Evolutionary conservation across 2,797 vertebrate species (phyloP), one percentile per base, ranked within the genome.

Genomic region (Characodon lateralis): DNA sequence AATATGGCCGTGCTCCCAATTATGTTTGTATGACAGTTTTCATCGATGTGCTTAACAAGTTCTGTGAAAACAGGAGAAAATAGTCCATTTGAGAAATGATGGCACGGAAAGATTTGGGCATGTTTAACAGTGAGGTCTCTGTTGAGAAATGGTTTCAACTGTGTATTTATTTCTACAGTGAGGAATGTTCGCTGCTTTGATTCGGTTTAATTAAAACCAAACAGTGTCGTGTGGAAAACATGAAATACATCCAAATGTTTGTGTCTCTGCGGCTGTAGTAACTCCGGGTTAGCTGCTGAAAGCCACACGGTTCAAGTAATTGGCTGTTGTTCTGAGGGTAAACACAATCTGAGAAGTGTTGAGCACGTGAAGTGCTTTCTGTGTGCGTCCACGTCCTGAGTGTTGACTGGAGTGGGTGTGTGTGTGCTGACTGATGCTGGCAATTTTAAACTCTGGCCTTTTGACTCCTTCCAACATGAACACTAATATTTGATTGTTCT

Each of bases 281-380:
- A 78, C 72, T 61, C 28, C 22, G 73, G 51, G 73, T 70, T 6
- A 65, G 86, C 89, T 46, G 78, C 87, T 89, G 87, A 89, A 80
- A 89, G 84, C 81, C 80, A 72, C 74, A 55, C 78, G 74, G 85
- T 83, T 73, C 68, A 3, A 70, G 84, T 87, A 86, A 92, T 87
- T 89, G 88, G 82, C 81, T 68, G 83, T 81, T 90, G 90, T 89
- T 89, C 74, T 22, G 69, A 81, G 78, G 43, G 78, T 92, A 90
- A 93, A 92, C 88, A 86, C 79, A 73, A 81, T 88, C 88, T 79
- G 89, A 82, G 88, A 83, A 85, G 91, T 86, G 91, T 88, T 92
- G 90, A 93, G 85, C 85, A 61, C 41, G 76, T 86, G 26, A 84
- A 93, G 90, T 89, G 86, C 78, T 83, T 8, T 46, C 35, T 41